Percentiles rank a stretch among this genome's conserved stretches.
Conservation (phyloP, 2,113 vertebrate species). For the Rousettus leschenaultii region DNA sequence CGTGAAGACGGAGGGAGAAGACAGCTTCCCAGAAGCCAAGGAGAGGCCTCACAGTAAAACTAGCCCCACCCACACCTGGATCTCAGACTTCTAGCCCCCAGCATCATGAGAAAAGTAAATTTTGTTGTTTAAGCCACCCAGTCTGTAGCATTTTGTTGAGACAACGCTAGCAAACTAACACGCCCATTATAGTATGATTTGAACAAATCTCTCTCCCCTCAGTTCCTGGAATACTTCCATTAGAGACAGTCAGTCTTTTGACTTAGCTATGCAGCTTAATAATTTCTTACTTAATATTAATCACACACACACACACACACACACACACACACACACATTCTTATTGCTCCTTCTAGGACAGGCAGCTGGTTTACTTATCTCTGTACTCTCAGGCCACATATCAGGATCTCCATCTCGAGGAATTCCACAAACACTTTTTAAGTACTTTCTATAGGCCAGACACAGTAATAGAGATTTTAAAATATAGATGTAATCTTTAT, state of each 20-base stretch:
- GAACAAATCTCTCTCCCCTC: not conserved
- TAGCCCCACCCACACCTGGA: not conserved
- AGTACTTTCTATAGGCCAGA: not conserved
- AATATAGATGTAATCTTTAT: not conserved
- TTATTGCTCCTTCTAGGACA: not conserved
- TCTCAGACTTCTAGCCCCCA: not conserved
- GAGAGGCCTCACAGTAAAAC: not conserved
- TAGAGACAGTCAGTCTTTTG: not conserved
- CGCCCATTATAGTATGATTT: not conserved
- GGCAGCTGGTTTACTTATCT: slow-evolving; percentile 1
- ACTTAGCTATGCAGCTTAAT: not conserved
- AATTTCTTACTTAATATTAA: not conserved
- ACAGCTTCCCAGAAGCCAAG: not conserved
- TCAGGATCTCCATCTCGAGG: not conserved
- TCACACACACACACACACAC: slow-evolving; percentile 3
- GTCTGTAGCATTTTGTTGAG: not conserved
- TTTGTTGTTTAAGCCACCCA: not conserved
- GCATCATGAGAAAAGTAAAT: not conserved
- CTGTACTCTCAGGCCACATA: not conserved
- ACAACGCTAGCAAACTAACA: not conserved
- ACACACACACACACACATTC: not conserved
- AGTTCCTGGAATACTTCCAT: not conserved
- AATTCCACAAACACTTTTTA: slow-evolving; percentile 43
- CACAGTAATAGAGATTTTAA: not conserved
- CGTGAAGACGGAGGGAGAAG: not conserved